A percentile compares a stretch with the other conserved stretches of the same genome.
These are phyloP conservation scores for Brachionus rubens DNA, from an alignment of 1,140 invertebrate genomes.

Conservation along the genomic window DNA sequence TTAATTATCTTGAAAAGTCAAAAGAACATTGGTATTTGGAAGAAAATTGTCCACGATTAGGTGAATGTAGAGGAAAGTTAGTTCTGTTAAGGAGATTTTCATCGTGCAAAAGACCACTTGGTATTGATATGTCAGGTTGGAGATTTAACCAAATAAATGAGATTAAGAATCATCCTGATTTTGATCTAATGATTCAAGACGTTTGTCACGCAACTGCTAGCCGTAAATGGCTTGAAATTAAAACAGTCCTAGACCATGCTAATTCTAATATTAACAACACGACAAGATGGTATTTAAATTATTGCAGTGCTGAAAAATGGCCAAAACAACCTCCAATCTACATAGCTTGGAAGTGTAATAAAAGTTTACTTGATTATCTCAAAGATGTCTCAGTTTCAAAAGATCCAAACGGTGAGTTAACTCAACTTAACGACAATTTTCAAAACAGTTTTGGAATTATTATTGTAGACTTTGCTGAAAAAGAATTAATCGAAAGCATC, in stretches of 20 bases:
- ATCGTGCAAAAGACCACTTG: background rate
- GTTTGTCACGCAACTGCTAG: background rate
- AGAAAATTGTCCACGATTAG: conserved; percentile 28
- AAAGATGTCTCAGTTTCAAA: background rate
- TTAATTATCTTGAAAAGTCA: background rate
- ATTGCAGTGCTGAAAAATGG: conserved; percentile 37
- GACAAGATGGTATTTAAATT: conserved; percentile 14
- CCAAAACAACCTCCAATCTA: conserved; percentile 11
- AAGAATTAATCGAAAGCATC: conserved; percentile 24
- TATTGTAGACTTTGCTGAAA: conserved; percentile 31
- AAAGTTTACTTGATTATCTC: background rate
- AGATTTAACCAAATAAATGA: background rate
- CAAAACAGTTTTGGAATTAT: background rate
- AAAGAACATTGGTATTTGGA: conserved; percentile 27
- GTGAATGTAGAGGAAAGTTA: conserved; percentile 21
- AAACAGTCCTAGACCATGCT: conserved; percentile 4
- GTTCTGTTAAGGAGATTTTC: conserved; percentile 28
- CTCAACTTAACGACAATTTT: background rate
- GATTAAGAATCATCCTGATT: conserved; percentile 23
- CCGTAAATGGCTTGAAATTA: background rate
- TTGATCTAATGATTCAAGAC: conserved; percentile 8
- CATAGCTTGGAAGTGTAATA: conserved; percentile 12
- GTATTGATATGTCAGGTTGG: conserved; percentile 44
- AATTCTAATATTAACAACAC: background rate
- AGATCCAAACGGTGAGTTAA: background rate